These are phyloP conservation scores for Urechis unicinctus DNA, from an alignment of 2,888 invertebrate genomes.

Conservation along the genomic window DNA sequence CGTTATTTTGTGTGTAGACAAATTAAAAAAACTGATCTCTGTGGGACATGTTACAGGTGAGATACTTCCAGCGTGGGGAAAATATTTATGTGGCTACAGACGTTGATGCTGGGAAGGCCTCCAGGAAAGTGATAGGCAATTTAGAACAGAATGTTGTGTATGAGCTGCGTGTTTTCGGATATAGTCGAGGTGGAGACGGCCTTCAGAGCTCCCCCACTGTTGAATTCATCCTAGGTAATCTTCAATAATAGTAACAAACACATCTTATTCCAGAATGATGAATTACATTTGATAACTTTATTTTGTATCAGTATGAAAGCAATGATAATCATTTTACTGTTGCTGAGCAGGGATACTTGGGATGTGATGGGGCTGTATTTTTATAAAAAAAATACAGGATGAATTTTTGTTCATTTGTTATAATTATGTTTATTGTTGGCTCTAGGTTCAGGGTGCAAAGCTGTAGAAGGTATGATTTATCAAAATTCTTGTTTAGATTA, in stretches of 20 bases:
- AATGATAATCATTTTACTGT: too few species aligned
- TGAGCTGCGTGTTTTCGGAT: slow-evolving; percentile 83
- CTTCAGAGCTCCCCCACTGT: slow-evolving; percentile 82
- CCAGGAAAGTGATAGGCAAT: slow-evolving; percentile 64
- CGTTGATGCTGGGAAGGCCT: slow-evolving; percentile 59
- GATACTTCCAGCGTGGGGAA: slow-evolving; percentile 91
- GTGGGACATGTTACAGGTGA: slow-evolving; percentile 66
- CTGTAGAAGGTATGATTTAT: slow-evolving; percentile 77
- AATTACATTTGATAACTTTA: too few species aligned
- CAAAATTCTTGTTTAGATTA: background rate
- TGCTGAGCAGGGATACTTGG: slow-evolving; percentile 88
- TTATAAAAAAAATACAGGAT: too few species aligned
- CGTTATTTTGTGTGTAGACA: background rate
- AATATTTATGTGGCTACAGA: slow-evolving; percentile 89
- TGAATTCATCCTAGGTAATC: slow-evolving; percentile 50
- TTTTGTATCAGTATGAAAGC: too few species aligned
- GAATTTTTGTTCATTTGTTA: too few species aligned
- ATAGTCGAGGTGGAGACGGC: slow-evolving; percentile 91
- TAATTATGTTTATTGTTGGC: too few species aligned
- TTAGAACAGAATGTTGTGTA: slow-evolving; percentile 79
- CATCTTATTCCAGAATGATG: slow-evolving; percentile 91
- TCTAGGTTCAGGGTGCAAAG: too few species aligned
- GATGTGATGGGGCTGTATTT: slow-evolving; percentile 79
- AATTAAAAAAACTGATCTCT: background rate
- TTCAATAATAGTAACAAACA: too few species aligned